Evolutionary conservation across 2,797 vertebrate species (phyloP).

Genomic region (Cebuella pygmaea): DNA sequence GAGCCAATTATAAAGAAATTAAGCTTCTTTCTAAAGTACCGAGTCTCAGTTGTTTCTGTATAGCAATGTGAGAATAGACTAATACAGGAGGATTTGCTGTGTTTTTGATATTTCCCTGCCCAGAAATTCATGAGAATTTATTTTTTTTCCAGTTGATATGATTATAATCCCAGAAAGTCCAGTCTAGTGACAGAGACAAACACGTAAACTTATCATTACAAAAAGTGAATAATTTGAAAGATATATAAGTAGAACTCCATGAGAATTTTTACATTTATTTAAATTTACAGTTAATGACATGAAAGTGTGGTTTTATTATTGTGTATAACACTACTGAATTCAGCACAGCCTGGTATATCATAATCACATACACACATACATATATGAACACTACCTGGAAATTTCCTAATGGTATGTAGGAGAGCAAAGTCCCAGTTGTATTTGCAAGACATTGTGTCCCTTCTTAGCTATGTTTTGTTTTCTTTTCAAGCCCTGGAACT

Average conservation of each 20-base stretch:
- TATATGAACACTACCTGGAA: background rate
- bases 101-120: background rate
- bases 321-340: background rate
- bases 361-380: background rate
- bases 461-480: background rate
- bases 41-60: background rate
- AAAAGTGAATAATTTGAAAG: background rate
- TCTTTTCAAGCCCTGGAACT: background rate
- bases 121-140: background rate
- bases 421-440: background rate
- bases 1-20: background rate
- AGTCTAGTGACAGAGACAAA: background rate
- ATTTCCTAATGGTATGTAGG: background rate
- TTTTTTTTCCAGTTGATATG: background rate
- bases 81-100: background rate
- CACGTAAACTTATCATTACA: background rate
- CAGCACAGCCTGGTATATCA: background rate
- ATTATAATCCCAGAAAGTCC: background rate
- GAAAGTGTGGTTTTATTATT: constrained; percentile 51
- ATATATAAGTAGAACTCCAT: background rate
- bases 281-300: constrained; percentile 27
- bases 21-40: background rate
- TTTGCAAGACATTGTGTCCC: background rate
- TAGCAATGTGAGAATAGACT: background rate
- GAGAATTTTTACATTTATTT: constrained; percentile 50